Evolutionary conservation across 2,797 vertebrate genomes (phyloP), one percentile per base, ranked within the genome.

Genomic region (Ceryle rudis): DNA sequence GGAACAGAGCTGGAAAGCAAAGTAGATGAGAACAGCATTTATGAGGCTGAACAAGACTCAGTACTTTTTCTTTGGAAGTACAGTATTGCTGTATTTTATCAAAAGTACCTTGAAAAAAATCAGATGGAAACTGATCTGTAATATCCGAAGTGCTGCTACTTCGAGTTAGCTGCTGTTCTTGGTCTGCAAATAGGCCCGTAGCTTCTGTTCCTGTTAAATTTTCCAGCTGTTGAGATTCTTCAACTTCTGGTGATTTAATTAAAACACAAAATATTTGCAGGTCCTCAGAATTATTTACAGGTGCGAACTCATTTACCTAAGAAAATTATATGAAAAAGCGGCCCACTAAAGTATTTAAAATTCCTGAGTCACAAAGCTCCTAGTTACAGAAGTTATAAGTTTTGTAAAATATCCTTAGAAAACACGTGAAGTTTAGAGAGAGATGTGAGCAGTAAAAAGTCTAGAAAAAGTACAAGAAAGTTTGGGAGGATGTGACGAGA

Each of bases 71-170:
- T 49, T 51, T 41, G 42, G 1, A 66, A 54, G 60, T 14, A 12
- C 5, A 26, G 21, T 20, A 65, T 7, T 5, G 2, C 15, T 35
- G 10, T 5, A 64, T 5, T 61, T 89, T 13, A 87, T 14, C 6
- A 57, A 72, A 42, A 62, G 41, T 98, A 99, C 99, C 99, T 98
- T 98, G 99, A 51, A 99, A 97, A 58, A 98, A 94, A 44, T 99
- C 98, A 28, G 98, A 58, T 81, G 81, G 97, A 61, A 98, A 97
- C 9, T 99, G 98, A 81, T 99, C 99, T n/a, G 98, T 97, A 97
- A 99, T 98, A 94, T 99, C 99, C 3, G 99, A 99, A 58, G 99
- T 98, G 97, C 99, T 99, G 97, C 99, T 99, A 94, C 99, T 99
- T 73, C 99, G 98, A 29, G 98, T 98, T 25, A 99, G 98, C 28